Conservation (phyloP, 1,140 invertebrate genomes). For the Charaxes varanes region DNA sequence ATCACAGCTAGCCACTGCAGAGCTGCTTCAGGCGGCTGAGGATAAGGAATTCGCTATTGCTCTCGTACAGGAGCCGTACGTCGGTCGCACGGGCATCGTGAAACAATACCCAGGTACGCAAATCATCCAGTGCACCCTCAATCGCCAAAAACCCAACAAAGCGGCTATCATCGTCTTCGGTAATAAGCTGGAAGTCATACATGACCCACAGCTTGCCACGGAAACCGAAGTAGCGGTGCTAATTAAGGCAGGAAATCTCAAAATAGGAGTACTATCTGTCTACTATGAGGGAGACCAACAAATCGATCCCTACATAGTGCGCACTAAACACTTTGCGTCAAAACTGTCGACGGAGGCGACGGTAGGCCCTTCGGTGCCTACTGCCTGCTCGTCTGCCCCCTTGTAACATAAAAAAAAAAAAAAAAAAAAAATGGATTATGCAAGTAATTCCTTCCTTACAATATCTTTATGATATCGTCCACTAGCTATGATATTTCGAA, state of each 20-base stretch:
- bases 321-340: too few species aligned
- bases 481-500: too few species aligned
- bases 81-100: conserved; percentile 9
- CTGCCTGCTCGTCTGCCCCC: too few species aligned
- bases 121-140: conserved; percentile 22
- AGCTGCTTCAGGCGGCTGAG: conserved; percentile 11
- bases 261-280: conserved; percentile 17
- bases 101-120: conserved; percentile 9
- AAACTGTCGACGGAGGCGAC: too few species aligned
- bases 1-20: conserved; percentile 16
- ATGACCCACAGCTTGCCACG: conserved; percentile 25
- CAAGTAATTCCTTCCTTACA: too few species aligned
- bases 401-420: too few species aligned
- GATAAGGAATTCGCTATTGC: conserved; percentile 3
- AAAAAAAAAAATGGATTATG: conserved; percentile 11
- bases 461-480: too few species aligned
- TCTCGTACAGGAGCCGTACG: conserved; percentile 16
- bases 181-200: conserved; percentile 20
- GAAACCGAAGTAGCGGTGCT: conserved; percentile 22
- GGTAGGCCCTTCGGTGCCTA: too few species aligned
- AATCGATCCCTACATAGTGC: too few species aligned
- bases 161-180: conserved; percentile 8
- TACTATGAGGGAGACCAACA: conserved; percentile 25
- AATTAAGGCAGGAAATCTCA: conserved; percentile 7
- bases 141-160: conserved; percentile 20